A percentile compares a stretch with the other conserved stretches of the same genome.
Conservation (phyloP, 2,888 invertebrate species). For the Tubulanus polymorphus region DNA sequence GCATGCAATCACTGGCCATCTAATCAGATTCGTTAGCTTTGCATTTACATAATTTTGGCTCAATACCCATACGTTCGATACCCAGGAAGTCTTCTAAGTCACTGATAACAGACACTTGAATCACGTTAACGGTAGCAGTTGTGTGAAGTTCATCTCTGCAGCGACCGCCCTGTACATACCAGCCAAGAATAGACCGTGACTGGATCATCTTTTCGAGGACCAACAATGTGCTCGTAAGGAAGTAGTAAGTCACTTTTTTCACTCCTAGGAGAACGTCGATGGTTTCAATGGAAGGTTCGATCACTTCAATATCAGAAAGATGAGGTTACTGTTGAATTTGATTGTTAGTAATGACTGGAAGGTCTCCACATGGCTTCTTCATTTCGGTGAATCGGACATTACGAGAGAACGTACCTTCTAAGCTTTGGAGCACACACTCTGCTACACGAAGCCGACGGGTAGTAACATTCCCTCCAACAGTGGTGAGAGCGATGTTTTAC, state of each 20-base stretch:
- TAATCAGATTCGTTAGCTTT: conserved; percentile 1
- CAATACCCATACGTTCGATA: conserved; percentile 1
- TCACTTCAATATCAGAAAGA: conserved; percentile 2
- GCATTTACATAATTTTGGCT: conserved; percentile 9
- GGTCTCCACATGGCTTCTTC: conserved; percentile 11
- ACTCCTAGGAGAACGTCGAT: conserved; percentile 10
- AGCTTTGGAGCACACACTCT: conserved; percentile 2
- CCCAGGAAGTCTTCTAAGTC: conserved; percentile 11
- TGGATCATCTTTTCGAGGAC: not conserved
- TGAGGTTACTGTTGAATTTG: conserved; percentile 1
- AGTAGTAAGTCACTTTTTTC: not conserved
- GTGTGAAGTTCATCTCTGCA: not conserved
- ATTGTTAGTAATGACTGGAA: not conserved
- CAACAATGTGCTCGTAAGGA: not conserved
- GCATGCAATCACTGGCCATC: conserved; percentile 3
- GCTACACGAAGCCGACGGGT: not conserved
- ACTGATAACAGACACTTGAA: conserved; percentile 3
- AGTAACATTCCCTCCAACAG: conserved; percentile 1
- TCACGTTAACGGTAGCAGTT: not conserved
- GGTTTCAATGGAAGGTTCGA: not conserved
- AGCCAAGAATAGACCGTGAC: conserved; percentile 7
- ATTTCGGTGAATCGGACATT: conserved; percentile 5
- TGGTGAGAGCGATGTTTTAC: conserved; percentile 4
- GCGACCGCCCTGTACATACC: conserved; percentile 8
- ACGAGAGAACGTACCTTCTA: conserved; percentile 1